Conservation (phyloP, 2,888 invertebrate species). For the Drosophila anceps region DNA sequence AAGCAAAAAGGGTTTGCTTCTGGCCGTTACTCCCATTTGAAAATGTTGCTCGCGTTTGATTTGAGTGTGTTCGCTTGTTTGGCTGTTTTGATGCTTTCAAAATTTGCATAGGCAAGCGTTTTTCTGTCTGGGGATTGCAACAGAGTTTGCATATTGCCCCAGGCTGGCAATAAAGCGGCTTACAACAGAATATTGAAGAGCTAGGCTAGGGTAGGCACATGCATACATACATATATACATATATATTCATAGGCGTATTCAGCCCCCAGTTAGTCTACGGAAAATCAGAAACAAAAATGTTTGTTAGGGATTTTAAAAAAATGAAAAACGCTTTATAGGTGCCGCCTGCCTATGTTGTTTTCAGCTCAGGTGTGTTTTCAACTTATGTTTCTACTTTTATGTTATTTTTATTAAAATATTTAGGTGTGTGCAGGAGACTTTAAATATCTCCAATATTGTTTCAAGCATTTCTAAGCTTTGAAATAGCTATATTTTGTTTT, state of each 20-base stretch:
- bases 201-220: constrained; percentile 1
- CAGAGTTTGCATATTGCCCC: constrained; percentile 62
- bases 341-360: background rate
- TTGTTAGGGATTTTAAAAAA: constrained; percentile 5
- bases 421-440: background rate
- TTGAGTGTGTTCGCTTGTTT: constrained; percentile 35
- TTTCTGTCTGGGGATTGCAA: constrained; percentile 50
- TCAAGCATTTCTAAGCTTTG: background rate
- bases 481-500: background rate
- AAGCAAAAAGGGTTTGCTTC: constrained; percentile 16
- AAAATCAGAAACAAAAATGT: constrained; percentile 27
- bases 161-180: constrained; percentile 42
- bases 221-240: background rate
- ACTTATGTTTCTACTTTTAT: constrained; percentile 4
- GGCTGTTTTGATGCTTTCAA: constrained; percentile 32
- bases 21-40: constrained; percentile 17
- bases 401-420: constrained; percentile 10
- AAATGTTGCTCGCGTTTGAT: constrained; percentile 35
- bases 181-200: constrained; percentile 34
- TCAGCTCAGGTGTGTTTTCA: background rate
- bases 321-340: constrained; percentile 17
- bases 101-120: constrained; percentile 74
- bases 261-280: background rate
- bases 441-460: background rate
- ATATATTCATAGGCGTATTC: constrained; percentile 8